Evolutionary conservation across 2,888 invertebrate species (phyloP), one percentile per base, ranked within the genome.

Genomic region (Drosophila siamana): DNA sequence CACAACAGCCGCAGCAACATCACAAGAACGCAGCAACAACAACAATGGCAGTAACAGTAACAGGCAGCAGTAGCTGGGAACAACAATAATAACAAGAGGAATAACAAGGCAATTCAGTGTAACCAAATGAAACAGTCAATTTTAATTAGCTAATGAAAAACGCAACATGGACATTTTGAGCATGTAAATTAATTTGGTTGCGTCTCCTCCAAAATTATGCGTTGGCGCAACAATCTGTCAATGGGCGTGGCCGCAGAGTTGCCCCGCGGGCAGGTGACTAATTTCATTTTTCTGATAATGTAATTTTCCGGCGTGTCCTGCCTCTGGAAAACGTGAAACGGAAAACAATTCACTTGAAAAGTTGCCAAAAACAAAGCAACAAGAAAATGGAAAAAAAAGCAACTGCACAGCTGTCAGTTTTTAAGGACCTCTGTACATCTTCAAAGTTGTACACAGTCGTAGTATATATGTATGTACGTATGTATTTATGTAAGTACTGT

Each of bases 61-160:
- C 24, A 24, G 24, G 24, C 52, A 33, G 15, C 30, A 47, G 46
- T 22, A 56, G n/a, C 48, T 66, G 50, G 19, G 4, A 46, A 19
- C 28, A 47, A 50, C 22, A 41, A 38, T 30, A 46, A 30, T 43
- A 67, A 48, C 51, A 59, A 33, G 38, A 62, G 64, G 55, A 63
- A 64, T 78, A 75, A 74, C 74, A 77, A 62, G 77, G 61, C 66
- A 72, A 74, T 74, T 68, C 50, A 43, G 74, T 77, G 74, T 77
- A 61, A 77, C 48, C 77, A 77, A 83, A 63, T 85, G 78, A 80
- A 74, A 69, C 63, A 80, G 78, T 72, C 64, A 69, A 86, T 67
- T 82, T 82, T 84, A 86, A 86, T 82, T 82, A 82, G 82, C 82
- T 82, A 82, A 82, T 82, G 82, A 65, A 80, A 74, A 78, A 52